A percentile compares a stretch with the other conserved stretches of the same genome.
These are phyloP conservation scores for Pelusios castaneus DNA, from an alignment of 2,113 vertebrate genomes.

Conservation along the genomic window DNA sequence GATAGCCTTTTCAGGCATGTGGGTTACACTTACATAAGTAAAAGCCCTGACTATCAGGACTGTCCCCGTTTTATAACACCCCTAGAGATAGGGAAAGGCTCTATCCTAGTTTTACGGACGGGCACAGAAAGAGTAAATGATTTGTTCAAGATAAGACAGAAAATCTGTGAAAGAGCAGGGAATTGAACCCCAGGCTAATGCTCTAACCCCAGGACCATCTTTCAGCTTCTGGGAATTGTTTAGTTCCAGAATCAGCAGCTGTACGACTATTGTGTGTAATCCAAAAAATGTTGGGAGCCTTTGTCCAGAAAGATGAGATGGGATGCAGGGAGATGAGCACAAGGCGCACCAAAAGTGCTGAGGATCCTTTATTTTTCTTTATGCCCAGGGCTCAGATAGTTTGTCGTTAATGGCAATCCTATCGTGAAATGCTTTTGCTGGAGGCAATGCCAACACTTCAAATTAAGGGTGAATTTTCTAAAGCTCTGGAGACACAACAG, in stretches of 20 bases:
- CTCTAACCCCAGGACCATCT: not conserved
- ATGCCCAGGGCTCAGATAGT: not conserved
- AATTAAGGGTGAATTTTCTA: not conserved
- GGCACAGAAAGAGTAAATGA: not conserved
- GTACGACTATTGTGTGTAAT: not conserved
- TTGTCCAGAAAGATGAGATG: not conserved
- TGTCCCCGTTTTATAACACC: too few relatives aligned
- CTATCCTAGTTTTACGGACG: too few relatives aligned
- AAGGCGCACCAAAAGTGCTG: not conserved
- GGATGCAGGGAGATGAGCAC: not conserved
- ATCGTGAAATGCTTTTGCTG: not conserved
- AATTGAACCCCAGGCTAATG: not conserved
- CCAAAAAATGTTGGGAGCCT: not conserved
- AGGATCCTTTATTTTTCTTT: not conserved
- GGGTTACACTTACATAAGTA: too few relatives aligned
- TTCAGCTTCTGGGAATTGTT: not conserved
- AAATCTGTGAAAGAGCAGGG: not conserved
- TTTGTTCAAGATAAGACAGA: not conserved
- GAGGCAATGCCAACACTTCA: not conserved
- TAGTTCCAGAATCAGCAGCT: not conserved
- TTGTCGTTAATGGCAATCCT: not conserved
- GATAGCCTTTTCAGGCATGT: too few relatives aligned
- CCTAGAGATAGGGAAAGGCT: not conserved
- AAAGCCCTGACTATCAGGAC: too few relatives aligned
- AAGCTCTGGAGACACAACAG: constrained; percentile 6